Conservation (phyloP, 2,888 invertebrate genomes). For the Allygus modestus region DNA sequence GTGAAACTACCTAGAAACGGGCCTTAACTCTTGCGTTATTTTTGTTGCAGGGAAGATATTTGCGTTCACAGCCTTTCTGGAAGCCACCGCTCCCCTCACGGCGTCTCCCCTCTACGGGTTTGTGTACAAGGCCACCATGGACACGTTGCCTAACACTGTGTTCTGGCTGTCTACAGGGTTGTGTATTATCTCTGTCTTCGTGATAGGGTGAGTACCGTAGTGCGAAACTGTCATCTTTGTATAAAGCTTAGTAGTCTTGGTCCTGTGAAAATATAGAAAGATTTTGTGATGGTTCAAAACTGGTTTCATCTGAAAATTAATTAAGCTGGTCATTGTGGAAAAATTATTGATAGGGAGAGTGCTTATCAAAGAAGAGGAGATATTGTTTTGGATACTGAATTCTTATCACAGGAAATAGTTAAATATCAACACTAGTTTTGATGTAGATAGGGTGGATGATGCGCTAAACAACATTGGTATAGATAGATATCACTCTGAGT, state of each 20-base stretch:
- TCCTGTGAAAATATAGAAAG: background rate
- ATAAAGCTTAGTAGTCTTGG: background rate
- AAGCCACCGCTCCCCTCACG: conserved; percentile 80
- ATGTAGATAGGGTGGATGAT: too few species aligned
- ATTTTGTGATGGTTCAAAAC: background rate
- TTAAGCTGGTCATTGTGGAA: background rate
- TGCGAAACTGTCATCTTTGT: too few species aligned
- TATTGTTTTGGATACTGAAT: too few species aligned
- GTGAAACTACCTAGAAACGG: too few species aligned
- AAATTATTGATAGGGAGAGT: too few species aligned
- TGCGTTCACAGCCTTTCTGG: conserved; percentile 81
- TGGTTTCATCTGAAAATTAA: background rate
- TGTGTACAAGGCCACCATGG: conserved; percentile 78
- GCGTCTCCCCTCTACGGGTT: conserved; percentile 81
- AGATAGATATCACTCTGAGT: too few species aligned
- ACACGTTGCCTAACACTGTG: conserved; percentile 43
- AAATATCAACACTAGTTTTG: too few species aligned
- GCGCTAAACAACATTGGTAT: too few species aligned
- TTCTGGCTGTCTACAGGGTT: conserved; percentile 52
- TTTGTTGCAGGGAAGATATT: conserved; percentile 80
- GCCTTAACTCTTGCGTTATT: too few species aligned
- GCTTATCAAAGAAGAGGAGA: too few species aligned
- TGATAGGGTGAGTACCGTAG: conserved; percentile 33
- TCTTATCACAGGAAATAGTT: too few species aligned
- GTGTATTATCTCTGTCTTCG: background rate